Conservation (phyloP, 1,140 invertebrate genomes). For the Neotoxoptera formosana region DNA sequence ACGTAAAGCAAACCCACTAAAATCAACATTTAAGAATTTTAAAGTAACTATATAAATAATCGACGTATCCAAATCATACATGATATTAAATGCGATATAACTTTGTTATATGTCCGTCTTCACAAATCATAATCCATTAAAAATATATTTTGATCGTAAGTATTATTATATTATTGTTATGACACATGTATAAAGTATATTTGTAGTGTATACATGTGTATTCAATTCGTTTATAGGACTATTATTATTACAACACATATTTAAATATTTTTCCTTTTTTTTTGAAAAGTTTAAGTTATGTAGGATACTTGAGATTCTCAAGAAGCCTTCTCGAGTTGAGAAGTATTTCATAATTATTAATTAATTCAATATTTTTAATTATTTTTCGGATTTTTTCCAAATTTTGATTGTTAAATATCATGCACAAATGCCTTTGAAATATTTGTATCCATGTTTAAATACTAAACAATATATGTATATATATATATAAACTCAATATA, state of each 20-base stretch:
- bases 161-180: background rate
- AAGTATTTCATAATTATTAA: background rate
- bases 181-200: too few species aligned
- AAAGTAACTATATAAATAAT: background rate
- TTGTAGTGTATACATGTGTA: background rate
- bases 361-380: background rate
- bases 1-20: background rate
- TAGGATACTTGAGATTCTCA: too few species aligned
- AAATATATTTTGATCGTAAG: background rate
- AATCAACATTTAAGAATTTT: background rate
- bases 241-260: background rate
- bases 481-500: too few species aligned
- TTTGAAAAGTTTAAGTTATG: too few species aligned
- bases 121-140: background rate
- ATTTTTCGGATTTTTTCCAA: too few species aligned
- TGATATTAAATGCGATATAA: background rate
- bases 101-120: background rate
- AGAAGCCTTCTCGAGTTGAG: too few species aligned
- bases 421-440: background rate
- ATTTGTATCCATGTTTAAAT: too few species aligned
- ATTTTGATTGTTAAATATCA: background rate
- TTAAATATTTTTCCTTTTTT: background rate
- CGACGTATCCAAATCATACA: too few species aligned
- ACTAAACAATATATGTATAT: too few species aligned
- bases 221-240: background rate